Conservation (phyloP, 2,888 invertebrate genomes). For the Drosophila villosipedis region DNA sequence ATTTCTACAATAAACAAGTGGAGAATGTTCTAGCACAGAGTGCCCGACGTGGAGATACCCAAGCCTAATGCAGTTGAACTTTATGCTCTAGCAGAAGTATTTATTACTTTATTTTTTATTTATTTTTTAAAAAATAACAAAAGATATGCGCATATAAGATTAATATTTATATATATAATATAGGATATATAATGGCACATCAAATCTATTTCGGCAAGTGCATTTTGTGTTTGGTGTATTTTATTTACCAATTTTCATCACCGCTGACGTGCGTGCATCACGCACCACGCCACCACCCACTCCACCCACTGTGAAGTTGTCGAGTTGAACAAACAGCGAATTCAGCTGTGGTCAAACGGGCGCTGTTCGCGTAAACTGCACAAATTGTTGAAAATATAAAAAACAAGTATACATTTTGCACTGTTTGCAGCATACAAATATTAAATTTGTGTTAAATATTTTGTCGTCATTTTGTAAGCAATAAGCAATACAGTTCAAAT, state of each 20-base stretch:
- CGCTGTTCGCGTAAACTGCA: constrained; percentile 29
- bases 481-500: constrained; percentile 29
- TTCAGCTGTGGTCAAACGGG: constrained; percentile 29
- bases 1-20: neutral
- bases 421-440: constrained; percentile 46
- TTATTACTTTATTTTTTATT: too few species aligned
- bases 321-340: constrained; percentile 27
- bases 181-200: neutral
- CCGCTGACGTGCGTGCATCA: constrained; percentile 36
- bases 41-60: neutral
- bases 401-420: constrained; percentile 32
- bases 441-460: constrained; percentile 38
- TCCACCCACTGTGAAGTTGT: constrained; percentile 17
- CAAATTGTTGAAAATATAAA: constrained; percentile 39
- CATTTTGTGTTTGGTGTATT: constrained; percentile 41
- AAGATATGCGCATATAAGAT: neutral
- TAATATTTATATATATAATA: neutral
- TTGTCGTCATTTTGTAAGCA: constrained; percentile 15
- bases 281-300: neutral
- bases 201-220: neutral
- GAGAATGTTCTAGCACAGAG: neutral
- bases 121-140: fast-evolving
- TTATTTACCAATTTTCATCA: constrained; percentile 69
- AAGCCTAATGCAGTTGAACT: neutral
- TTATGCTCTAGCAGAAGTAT: neutral